Evolutionary conservation across 2,113 vertebrate genomes (phyloP).

Genomic region (Trachemys scripta): DNA sequence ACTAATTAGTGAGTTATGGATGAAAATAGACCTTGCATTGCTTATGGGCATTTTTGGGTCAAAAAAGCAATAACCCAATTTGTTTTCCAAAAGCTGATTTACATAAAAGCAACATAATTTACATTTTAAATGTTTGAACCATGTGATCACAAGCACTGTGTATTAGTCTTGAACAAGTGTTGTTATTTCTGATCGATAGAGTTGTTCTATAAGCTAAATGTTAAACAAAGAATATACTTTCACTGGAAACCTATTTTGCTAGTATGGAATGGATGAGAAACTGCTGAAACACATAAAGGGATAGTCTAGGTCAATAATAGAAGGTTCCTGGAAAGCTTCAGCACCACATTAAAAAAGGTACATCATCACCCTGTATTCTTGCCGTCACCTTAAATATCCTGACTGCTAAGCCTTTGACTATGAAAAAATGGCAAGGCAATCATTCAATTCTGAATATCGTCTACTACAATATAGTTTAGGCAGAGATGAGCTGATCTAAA

Average conservation of each 20-base stretch:
- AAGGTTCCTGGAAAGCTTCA: background rate
- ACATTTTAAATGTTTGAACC: constrained; percentile 13
- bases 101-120: background rate
- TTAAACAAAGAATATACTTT: background rate
- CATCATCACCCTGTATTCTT: background rate
- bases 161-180: constrained; percentile 10
- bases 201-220: background rate
- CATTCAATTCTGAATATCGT: background rate
- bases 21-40: background rate
- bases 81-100: background rate
- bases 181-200: background rate
- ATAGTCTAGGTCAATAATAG: background rate
- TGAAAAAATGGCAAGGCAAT: background rate
- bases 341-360: background rate
- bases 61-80: background rate
- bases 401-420: background rate
- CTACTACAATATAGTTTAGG: background rate
- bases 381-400: background rate
- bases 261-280: constrained; percentile 3
- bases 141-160: background rate
- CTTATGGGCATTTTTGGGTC: background rate
- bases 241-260: background rate
- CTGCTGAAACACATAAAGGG: background rate
- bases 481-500: background rate
- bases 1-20: background rate